A percentile compares a stretch with the other conserved stretches of the same genome.
Conservation (phyloP, 2,888 invertebrate genomes). For the Cerastis rubricosa region DNA sequence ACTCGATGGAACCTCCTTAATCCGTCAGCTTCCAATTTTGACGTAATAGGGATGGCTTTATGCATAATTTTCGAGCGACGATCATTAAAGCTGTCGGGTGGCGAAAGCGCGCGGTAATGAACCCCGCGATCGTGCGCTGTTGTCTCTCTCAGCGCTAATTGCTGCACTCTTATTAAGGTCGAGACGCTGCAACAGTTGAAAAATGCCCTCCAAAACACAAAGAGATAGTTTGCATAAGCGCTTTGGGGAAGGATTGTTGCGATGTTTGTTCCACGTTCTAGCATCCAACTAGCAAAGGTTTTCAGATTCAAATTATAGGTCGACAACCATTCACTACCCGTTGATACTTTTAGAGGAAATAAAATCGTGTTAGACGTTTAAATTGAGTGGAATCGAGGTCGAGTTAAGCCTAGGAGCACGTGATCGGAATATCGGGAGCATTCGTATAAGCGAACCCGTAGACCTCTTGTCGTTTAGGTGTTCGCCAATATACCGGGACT, state of each 20-base stretch:
- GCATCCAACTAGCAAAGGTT: slow-evolving; percentile 32
- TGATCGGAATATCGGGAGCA: slow-evolving; percentile 71
- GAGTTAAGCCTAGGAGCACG: slow-evolving; percentile 73
- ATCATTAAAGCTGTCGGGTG: slow-evolving; percentile 76
- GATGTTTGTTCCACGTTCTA: slow-evolving; percentile 46
- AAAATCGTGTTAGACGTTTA: slow-evolving; percentile 77
- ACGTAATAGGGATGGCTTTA: slow-evolving; percentile 68
- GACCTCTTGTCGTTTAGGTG: slow-evolving; percentile 69
- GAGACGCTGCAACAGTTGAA: slow-evolving; percentile 75
- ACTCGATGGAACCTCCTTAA: slow-evolving; percentile 42
- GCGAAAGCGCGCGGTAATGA: slow-evolving; percentile 77
- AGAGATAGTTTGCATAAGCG: slow-evolving; percentile 58
- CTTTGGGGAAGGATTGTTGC: slow-evolving; percentile 56
- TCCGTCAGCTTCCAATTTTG: slow-evolving; percentile 55
- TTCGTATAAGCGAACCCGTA: slow-evolving; percentile 53
- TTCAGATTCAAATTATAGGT: slow-evolving; percentile 49
- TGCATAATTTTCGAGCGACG: slow-evolving; percentile 70
- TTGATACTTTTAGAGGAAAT: slow-evolving; percentile 71
- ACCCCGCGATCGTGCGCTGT: slow-evolving; percentile 72
- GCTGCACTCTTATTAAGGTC: slow-evolving; percentile 82
- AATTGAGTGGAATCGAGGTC: slow-evolving; percentile 79
- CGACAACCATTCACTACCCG: slow-evolving; percentile 58
- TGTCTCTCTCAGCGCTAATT: slow-evolving; percentile 80
- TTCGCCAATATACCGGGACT: slow-evolving; percentile 66
- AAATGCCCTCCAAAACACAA: slow-evolving; percentile 75